Evolutionary conservation across 2,888 invertebrate genomes (phyloP), one percentile per base, ranked within the genome.

Genomic region (Trichogramma dendrolimi): DNA sequence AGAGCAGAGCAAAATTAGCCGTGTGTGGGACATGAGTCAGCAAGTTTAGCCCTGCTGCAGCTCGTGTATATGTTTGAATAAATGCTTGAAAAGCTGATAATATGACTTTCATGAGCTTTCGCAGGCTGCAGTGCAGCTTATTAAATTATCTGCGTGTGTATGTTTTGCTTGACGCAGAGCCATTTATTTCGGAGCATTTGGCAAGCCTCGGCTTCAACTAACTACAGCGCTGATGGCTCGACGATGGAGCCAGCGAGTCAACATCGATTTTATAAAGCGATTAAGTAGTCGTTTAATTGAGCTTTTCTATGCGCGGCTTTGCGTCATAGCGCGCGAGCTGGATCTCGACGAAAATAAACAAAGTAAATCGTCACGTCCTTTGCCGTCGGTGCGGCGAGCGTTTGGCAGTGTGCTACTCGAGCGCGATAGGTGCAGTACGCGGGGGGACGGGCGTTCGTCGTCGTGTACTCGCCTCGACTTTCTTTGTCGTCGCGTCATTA

Each of bases 171-270:
- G 60, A 61, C 60, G 63, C 55, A 40, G 57, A 60, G 61, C 61
- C 60, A 67, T 69, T 70, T 65, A 58, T 69, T 65, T 27, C 60
- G 55, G 47, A 58, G 60, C 58, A 61, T 66, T 72, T 70, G 70
- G 69, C 69, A 69, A 65, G 60, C 52, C 65, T 52, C 43, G n/a
- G 44, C 39, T 40, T 55, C 8, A 41, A 39, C 58, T 60, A 62
- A 63, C 60, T 61, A 62, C 61, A 58, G 58, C 59, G 56, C 27
- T 27, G 52, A 51, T 50, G 43, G 27, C 48, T 46, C 55, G 40
- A 43, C 51, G 5, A 56, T 55, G 50, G 46, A 50, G 50, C 11
- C 39, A 53, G 40, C 51, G 59, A 64, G 53, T 59, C 52, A 55
- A 48, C 59, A 47, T 54, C 42, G 50, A 58, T 51, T 55, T 41